Evolutionary conservation across 2,888 invertebrate genomes (phyloP).

Genomic region (Drosophila nr. medialis): DNA sequence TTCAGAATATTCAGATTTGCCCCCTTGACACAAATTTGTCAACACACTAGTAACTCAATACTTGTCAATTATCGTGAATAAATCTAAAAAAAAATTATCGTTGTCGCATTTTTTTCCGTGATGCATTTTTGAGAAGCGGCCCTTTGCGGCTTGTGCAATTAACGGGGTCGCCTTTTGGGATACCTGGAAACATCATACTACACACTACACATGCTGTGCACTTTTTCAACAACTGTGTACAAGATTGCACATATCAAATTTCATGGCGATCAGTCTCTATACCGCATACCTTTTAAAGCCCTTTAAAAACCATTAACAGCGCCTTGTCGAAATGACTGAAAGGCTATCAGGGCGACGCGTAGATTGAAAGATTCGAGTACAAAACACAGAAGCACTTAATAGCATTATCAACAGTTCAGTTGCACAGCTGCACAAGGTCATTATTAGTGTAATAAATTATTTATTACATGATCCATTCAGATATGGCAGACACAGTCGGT

Average conservation of each 20-base stretch:
- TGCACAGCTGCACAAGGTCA: constrained; percentile 59
- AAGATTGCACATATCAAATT: constrained; percentile 65
- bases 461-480: constrained; percentile 48
- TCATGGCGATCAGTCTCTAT: constrained; percentile 47
- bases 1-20: constrained; percentile 4
- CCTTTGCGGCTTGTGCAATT: constrained; percentile 72
- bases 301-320: constrained; percentile 72
- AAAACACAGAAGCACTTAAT: constrained; percentile 36
- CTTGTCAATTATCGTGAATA: constrained; percentile 50
- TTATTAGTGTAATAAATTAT: constrained; percentile 70
- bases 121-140: constrained; percentile 42
- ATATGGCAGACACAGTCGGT: constrained; percentile 21
- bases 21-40: constrained; percentile 31
- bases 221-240: constrained; percentile 64
- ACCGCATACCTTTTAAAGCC: constrained; percentile 71
- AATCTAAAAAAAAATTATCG: constrained; percentile 36
- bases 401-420: constrained; percentile 30
- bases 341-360: constrained; percentile 8
- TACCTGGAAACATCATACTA: constrained; percentile 17
- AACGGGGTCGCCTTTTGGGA: constrained; percentile 41
- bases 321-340: constrained; percentile 61
- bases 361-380: constrained; percentile 55
- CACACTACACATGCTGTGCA: constrained; percentile 61
- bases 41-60: constrained; percentile 46
- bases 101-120: constrained; percentile 26